Evolutionary conservation across 2,888 invertebrate genomes (phyloP), one percentile per base, ranked within the genome.

Genomic region (Ennomos erosarius): DNA sequence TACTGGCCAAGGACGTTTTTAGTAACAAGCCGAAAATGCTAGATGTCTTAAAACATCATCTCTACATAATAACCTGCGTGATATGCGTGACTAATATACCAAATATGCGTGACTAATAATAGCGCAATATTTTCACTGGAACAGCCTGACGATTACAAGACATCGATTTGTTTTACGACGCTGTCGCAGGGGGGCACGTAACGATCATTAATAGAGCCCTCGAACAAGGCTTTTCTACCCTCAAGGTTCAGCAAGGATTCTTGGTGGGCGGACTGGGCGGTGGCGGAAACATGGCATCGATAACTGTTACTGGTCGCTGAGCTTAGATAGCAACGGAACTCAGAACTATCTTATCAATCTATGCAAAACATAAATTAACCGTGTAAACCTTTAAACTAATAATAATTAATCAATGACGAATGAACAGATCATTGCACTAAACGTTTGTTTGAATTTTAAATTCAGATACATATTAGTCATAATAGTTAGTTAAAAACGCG

Each of bases 121-220:
- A 71, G 66, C 58, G 69, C 71, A 64, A 74, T 76, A 78, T 78
- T 77, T 78, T 76, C 65, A 68, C 70, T 67, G 63, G 67, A 74
- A 84, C 76, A 84, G 81, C 83, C 82, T 73, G 76, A 76, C 81
- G 84, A 82, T 85, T 85, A 82, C 81, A 78, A 76, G 79, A 77
- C 78, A 78, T 73, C 82, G 78, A 85, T 85, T 85, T 85, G 79
- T 83, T 81, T 77, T 73, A 60, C 64, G 57, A 53, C 70, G 68
- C 67, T 67, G 73, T 75, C 76, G 76, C 67, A 70, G 72, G 74
- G 75, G 67, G 78, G 79, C 85, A 82, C 81, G 81, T 80, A 74
- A 59, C 45, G 62, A 74, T 79, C 84, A 82, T 84, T 84, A 84
- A 83, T 82, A 82, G 73, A 73, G 71, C 71, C 74, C 75, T 74